Evolutionary conservation across 2,888 invertebrate species (phyloP), one percentile per base, ranked within the genome.

Genomic region (Hirtodrosophila histrioides): DNA sequence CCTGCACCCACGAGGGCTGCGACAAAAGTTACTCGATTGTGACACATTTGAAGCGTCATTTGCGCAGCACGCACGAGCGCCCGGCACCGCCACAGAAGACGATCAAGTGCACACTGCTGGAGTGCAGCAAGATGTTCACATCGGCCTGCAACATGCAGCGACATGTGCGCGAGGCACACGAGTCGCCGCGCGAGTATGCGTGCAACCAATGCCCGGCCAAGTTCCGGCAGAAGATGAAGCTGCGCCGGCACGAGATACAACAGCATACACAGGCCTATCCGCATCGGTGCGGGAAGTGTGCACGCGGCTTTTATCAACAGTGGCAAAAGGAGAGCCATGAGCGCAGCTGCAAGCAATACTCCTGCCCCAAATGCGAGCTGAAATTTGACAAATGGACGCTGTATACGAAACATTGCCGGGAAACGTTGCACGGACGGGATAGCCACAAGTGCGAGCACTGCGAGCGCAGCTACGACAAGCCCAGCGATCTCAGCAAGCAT

Each of bases 31-130:
- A 95, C 66, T 93, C 93, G 2, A 94, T 92, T 75, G 92, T 93
- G 58, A 93, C 93, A 8, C 94, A 94, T 83, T 89, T 95, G 49
- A 93, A 93, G 82, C 92, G 95, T 0, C 95, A 95, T 75, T 79
- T 92, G 44, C 91, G 92, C 44, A 92, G 89, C 50, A 91, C 89
- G 3, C 94, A 93, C 76, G 91, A 92, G 70, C 89, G 91, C 4
- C 64, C 68, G 0, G 55, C 53, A 17, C 44, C 61, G 0, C 65
- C 69, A 7, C 62, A 57, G 7, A 90, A 88, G 48, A 82, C 72
- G 9, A 55, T 90, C 0, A 75, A 83, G 7, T 92, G 92, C 46
- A 62, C 65, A 2, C 57, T 90, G 3, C 69, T 74, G 3, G 81
- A 77, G 7, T 95, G 95, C 75, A 75, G 90, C 31, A 92, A 93